Base-by-base conservation (phyloP, 2,888 invertebrate species). In the Entomobrya multifasciata region DNA sequence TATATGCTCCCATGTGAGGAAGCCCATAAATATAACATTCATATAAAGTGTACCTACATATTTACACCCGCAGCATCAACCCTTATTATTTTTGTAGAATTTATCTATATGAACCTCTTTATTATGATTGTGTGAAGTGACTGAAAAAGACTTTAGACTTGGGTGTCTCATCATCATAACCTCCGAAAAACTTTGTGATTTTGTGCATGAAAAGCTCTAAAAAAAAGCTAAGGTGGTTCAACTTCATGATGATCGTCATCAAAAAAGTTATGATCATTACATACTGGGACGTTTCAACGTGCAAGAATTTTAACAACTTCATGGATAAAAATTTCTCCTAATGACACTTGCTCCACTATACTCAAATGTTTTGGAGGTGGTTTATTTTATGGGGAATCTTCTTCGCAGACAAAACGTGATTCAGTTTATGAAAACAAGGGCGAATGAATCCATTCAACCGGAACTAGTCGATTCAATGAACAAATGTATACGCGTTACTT, bases 111-210 rank as follows among this genome's bases (percentile, higher is more conserved):
- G 41, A 67, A 41, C 20, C 62, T 22, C 41, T 65, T 70, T 74
- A 49, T 80, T 70, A 81, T 55, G 55, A 81, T 81, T 52, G 67
- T 81, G 81, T 81, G 67, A 81, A 81, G 81, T 81, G 81, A 81
- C 70, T 80, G 67, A 70, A 67, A 79, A 70, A 30, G 49, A 27
- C 47, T 78, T 78, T 49, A 55, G 41, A 70, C 27, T 22, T 27
- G 78, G 60, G 57, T 41, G 49, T 78, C 27, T 78, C 78, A 17
- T 17, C 76, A n/a, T n/a, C n/a, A n/a, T n/a, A n/a, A 65, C 27
- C 20, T 60, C 22, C 25, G n/a, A n/a, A 62, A 62, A 62, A 27
- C 55, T 57, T 62, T 62, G 27, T 62, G 25, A 62, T 62, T 62
- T 15, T 27, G 74, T 30, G 49, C 74, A 72, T 72, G 72, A 72